Base-by-base conservation (phyloP, 2,888 invertebrate species). In the Clostera curtula region DNA sequence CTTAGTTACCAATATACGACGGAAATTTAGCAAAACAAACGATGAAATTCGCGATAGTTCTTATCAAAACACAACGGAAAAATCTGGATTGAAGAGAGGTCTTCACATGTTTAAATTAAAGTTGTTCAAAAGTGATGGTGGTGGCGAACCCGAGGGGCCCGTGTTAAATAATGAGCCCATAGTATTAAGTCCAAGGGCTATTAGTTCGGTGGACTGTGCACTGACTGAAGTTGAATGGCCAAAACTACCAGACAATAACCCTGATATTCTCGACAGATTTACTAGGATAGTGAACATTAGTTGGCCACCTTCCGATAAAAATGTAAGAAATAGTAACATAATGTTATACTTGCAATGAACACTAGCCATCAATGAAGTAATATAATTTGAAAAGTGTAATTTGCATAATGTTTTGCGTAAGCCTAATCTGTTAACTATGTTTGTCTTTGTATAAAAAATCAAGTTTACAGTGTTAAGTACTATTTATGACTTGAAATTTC, bases 181-280 rank as follows among this genome's bases (percentile, higher is more conserved):
- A 41, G 85, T 80, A 44, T 59, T 88, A 49, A 86, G 87, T 41
- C 87, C 87, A 22, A 73, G 87, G 50, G 87, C 87, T 27, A 74
- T 77, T 49, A 82, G 85, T 13, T 60, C 66, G 18, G 71, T 67
- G 20, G 76, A 74, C 39, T 74, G 72, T 59, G 77, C 69, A 19
- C 51, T 72, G 40, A 83, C 77, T 14, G 80, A 83, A 44, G 77
- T 87, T 39, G 86, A 85, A 48, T 88, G 88, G 85, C 87, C 88
- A 33, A 58, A 68, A 29, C 62, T 86, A 20, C 69, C 76, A 36
- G 83, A 85, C 43, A 69, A 76, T 46, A 75, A 72, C 43, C 79
- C 79, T 29, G 71, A 82, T 37, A 68, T 83, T 36, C 60, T 84
- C 60, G 80, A 76, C 27, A 85, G 71, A 62, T 85, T 85, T 56